Evolutionary conservation across 2,888 invertebrate species (phyloP), one percentile per base, ranked within the genome.

Genomic region (Apoderus coryli): DNA sequence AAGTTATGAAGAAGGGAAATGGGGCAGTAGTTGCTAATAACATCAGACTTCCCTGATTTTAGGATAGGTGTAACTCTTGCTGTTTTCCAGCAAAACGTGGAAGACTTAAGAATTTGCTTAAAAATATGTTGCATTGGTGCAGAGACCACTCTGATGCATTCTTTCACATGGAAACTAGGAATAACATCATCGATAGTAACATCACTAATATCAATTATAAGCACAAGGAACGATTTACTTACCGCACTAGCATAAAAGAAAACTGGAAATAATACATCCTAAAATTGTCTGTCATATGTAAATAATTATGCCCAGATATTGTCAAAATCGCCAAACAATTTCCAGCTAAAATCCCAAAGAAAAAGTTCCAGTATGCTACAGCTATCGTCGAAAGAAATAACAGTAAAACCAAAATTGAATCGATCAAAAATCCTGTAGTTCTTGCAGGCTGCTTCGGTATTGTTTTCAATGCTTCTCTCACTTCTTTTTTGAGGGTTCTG

Each of bases 181-280:
- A n/a, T n/a, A n/a, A n/a, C n/a, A n/a, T n/a, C n/a, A n/a, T n/a
- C n/a, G n/a, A n/a, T n/a, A n/a, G n/a, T n/a, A n/a, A n/a, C n/a
- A n/a, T n/a, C n/a, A n/a, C n/a, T n/a, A n/a, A n/a, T n/a, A n/a
- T n/a, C n/a, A n/a, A n/a, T n/a, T n/a, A n/a, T n/a, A n/a, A n/a
- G n/a, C n/a, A n/a, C n/a, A n/a, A n/a, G n/a, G n/a, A n/a, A n/a
- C n/a, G n/a, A n/a, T n/a, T n/a, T n/a, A n/a, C n/a, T n/a, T 52
- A 72, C 73, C 65, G 63, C 28, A 72, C 70, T 3, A 73, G 71
- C 64, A 78, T 61, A 42, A 73, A 49, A 10, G 67, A 64, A 36
- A 85, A 56, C 46, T 82, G 77, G 45, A 79, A 78, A 34, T 77
- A 69, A 47, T 74, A 77, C 76, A 81, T 81, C 33, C 80, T 67